Conservation (phyloP, 1,140 invertebrate species). For the Colletes latitarsis region DNA sequence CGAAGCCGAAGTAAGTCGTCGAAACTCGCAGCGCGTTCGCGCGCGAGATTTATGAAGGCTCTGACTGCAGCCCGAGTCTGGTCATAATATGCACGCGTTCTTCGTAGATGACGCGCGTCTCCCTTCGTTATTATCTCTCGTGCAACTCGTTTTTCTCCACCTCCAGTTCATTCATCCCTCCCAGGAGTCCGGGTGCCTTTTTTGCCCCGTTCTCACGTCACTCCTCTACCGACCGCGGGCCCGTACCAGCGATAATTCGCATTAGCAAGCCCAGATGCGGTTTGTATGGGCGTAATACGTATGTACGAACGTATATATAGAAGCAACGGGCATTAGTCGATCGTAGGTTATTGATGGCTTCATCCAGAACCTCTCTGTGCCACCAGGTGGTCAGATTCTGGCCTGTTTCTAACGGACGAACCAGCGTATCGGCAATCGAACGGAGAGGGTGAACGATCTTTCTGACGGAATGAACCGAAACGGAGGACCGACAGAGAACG, state of each 20-base stretch:
- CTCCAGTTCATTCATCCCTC: conserved; percentile 29
- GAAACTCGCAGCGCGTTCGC: conserved; percentile 35
- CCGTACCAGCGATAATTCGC: conserved; percentile 43
- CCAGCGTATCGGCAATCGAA: conserved; percentile 43
- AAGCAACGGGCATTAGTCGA: conserved; percentile 55
- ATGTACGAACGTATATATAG: neutral
- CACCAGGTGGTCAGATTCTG: conserved; percentile 69
- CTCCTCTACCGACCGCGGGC: conserved; percentile 51
- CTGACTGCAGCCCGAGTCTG: conserved; percentile 1
- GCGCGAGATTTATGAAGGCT: conserved; percentile 45
- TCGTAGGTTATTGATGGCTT: conserved; percentile 74
- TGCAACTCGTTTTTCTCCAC: conserved; percentile 38
- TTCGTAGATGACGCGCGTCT: conserved; percentile 45
- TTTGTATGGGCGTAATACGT: conserved; percentile 57
- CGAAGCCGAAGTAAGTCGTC: conserved; percentile 56
- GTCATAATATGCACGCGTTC: conserved; percentile 52
- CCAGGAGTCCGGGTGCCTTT: conserved; percentile 6
- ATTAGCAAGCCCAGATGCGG: conserved; percentile 65
- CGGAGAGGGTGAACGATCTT: conserved; percentile 25
- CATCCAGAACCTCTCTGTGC: conserved; percentile 64
- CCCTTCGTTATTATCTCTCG: conserved; percentile 44
- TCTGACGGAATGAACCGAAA: neutral
- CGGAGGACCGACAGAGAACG: neutral
- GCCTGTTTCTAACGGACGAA: conserved; percentile 39
- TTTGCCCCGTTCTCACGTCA: conserved; percentile 44